These are phyloP conservation scores for Litoditis marina DNA, from an alignment of 2,888 invertebrate genomes.

Conservation along the genomic window DNA sequence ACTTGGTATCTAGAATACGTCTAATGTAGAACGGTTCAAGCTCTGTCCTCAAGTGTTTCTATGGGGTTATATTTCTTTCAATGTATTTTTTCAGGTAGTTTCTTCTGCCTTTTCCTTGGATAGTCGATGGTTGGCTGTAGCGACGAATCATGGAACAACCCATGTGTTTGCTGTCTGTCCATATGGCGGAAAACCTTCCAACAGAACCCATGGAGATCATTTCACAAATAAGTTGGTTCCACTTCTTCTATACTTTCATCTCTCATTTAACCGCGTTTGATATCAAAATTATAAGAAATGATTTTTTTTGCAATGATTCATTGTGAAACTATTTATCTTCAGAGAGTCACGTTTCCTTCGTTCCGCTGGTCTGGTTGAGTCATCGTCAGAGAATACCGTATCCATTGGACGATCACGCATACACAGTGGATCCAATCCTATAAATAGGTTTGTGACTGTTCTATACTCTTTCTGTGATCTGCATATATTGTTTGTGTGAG, in stretches of 20 bases:
- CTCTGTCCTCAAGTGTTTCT: too few species aligned
- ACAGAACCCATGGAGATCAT: constrained; percentile 89
- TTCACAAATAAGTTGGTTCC: constrained; percentile 76
- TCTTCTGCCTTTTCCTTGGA: constrained; percentile 88
- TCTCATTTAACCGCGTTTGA: neutral
- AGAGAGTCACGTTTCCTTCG: constrained; percentile 74
- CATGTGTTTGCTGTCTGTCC: constrained; percentile 95
- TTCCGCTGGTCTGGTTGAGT: constrained; percentile 80
- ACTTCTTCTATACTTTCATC: neutral
- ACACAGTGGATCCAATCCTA: constrained; percentile 9
- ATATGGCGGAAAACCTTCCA: constrained; percentile 77
- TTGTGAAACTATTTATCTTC: neutral
- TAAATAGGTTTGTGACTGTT: constrained; percentile 8
- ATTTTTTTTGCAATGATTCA: too few species aligned
- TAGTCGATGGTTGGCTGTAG: constrained; percentile 90
- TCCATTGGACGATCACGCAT: constrained; percentile 7
- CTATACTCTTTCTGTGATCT: too few species aligned
- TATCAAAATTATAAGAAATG: too few species aligned
- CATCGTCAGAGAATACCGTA: constrained; percentile 24
- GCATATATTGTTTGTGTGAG: too few species aligned
- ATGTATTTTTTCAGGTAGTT: constrained; percentile 66
- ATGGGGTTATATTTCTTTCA: constrained; percentile 10
- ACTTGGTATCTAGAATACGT: too few species aligned
- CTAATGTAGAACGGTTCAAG: too few species aligned
- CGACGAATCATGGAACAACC: constrained; percentile 86